These are phyloP conservation scores for Acrocephalus arundinaceus DNA, from an alignment of 2,113 vertebrate genomes.

Conservation along the genomic window DNA sequence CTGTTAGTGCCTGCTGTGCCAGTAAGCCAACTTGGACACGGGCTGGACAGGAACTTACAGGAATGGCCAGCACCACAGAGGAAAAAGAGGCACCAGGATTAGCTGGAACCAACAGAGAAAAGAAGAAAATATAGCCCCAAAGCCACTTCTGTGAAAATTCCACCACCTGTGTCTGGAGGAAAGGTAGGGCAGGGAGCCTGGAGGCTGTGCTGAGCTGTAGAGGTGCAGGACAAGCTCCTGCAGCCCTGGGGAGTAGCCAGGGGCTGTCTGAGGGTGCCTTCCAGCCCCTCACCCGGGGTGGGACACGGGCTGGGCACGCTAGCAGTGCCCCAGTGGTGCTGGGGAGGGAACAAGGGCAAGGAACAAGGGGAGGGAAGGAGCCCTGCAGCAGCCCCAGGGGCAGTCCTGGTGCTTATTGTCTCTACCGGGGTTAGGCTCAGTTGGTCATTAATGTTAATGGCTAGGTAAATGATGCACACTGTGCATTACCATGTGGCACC, in stretches of 20 bases:
- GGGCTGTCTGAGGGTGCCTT: background rate
- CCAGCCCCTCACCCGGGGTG: rapidly evolving
- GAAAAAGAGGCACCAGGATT: background rate
- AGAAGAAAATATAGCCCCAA: background rate
- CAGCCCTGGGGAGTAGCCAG: background rate
- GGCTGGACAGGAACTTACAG: background rate
- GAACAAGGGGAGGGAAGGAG: background rate
- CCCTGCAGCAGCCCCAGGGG: background rate
- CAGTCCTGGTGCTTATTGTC: background rate
- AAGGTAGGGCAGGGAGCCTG: background rate
- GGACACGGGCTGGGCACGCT: background rate
- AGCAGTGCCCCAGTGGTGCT: background rate
- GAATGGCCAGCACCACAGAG: background rate
- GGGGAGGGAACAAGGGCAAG: background rate
- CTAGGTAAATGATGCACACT: background rate
- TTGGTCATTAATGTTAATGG: background rate
- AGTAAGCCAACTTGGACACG: background rate
- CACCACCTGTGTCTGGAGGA: background rate
- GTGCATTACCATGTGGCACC: background rate
- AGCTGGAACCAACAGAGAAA: background rate
- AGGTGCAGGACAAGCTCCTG: background rate
- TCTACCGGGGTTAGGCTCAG: background rate
- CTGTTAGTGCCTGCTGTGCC: background rate
- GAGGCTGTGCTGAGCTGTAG: background rate
- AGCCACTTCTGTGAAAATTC: background rate